A percentile compares a stretch with the other conserved stretches of the same genome.
phyloP scores from a whole-genome alignment of 1,140 invertebrate species.

The Aphaenogaster ashmeadi region DNA sequence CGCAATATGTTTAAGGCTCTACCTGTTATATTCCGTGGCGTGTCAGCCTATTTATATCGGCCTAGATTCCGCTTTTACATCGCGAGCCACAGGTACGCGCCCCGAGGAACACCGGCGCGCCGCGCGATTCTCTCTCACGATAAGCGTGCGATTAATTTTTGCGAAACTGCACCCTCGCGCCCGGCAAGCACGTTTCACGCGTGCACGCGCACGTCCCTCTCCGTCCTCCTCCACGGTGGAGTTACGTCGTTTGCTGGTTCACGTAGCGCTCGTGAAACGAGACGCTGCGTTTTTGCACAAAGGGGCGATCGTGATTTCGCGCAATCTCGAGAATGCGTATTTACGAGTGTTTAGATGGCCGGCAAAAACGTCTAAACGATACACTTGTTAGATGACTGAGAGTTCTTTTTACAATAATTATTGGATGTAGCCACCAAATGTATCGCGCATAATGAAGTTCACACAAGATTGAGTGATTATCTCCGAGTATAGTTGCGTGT shows the following conservation, averaged over 20 bases:
- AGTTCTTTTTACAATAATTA: neutral
- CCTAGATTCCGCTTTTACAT: conserved; percentile 87
- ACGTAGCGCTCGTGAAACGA: conserved; percentile 41
- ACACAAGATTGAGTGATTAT: neutral
- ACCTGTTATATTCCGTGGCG: conserved; percentile 86
- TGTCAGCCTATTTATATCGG: conserved; percentile 87
- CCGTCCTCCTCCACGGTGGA: neutral
- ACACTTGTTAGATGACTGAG: neutral
- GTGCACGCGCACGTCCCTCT: neutral
- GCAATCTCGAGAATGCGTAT: neutral
- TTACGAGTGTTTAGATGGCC: neutral
- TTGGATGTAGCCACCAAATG: neutral
- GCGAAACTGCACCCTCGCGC: conserved; percentile 75
- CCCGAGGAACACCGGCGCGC: conserved; percentile 72
- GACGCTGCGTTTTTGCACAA: conserved; percentile 6
- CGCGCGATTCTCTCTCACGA: conserved; percentile 85
- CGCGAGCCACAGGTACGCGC: conserved; percentile 79
- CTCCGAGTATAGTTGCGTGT: neutral
- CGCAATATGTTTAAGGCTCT: conserved; percentile 82
- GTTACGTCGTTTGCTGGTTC: conserved; percentile 27
- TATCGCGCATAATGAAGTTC: neutral
- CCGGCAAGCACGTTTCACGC: conserved; percentile 6
- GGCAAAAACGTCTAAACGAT: conserved; percentile 14
- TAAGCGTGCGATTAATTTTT: conserved; percentile 80
- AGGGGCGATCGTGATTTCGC: conserved; percentile 34